Base-by-base conservation (phyloP, 2,888 invertebrate genomes). In the Drosophila greeni region DNA sequence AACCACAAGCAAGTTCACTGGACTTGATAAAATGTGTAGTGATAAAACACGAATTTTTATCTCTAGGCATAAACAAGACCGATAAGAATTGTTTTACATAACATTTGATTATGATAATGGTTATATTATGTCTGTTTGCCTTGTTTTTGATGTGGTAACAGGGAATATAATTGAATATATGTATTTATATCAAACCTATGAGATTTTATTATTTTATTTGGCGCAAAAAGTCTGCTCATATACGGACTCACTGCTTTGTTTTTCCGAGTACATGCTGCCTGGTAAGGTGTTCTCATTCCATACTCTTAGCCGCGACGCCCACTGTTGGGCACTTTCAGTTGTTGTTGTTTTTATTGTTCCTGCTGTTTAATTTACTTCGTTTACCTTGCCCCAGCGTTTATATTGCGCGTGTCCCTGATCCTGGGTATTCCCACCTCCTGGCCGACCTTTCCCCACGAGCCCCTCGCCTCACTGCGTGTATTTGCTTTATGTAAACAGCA, bases 301-400 rank as follows among this genome's bases (percentile, higher is more conserved):
- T 55, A 7, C 20, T 37, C 23, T 37, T n/a, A 8, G 20, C 23
- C 14, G 18, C 20, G 26, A 47, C 53, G 51, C 60, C 49, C 52
- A 39, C 18, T 40, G 51, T 48, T 48, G 39, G 37, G 40, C 26
- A 43, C 45, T 48, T 48, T 53, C 16, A 47, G 37, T 66, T 53
- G 56, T 47, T 43, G 18, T 5, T 5, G 18, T 37, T 18, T 47
- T 39, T 39, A 53, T 55, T 31, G 31, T 55, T 18, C n/a, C 26
- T 47, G 54, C 55, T 71, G 69, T 75, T 83, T 75, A 73, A 78
- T 73, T 81, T 75, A 72, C 78, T 77, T 70, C 58, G 62, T 67
- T 77, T 70, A 74, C 74, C 76, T 74, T 68, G 72, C 60, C 66
- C 71, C 61, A 55, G 54, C 57, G 43, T 62, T 72, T 45, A 23